Conservation (phyloP, 2,888 invertebrate species). For the Drosophila trichaetosa region DNA sequence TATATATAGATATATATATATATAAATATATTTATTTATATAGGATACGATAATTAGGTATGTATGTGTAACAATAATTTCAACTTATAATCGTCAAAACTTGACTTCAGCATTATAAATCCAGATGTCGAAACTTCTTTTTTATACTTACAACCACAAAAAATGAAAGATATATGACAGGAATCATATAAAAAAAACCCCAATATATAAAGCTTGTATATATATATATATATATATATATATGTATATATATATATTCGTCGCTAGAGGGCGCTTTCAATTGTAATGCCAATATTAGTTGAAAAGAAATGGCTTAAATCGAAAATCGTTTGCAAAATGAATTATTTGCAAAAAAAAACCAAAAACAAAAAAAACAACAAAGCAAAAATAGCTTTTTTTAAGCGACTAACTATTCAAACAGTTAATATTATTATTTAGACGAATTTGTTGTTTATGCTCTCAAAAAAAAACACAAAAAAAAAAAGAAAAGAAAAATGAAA, state of each 20-base stretch:
- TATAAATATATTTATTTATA: background rate
- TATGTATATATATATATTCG: background rate
- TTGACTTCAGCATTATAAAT: slow-evolving; percentile 24
- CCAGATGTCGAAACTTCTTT: slow-evolving; percentile 16
- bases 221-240: background rate
- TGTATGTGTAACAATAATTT: background rate
- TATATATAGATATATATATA: background rate
- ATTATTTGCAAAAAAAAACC: slow-evolving; percentile 27
- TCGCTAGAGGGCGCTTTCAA: slow-evolving; percentile 34
- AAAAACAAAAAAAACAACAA: background rate
- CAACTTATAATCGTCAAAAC: slow-evolving; percentile 17
- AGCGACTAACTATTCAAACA: slow-evolving; percentile 22
- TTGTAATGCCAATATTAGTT: slow-evolving; percentile 1
- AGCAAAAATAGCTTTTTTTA: slow-evolving; percentile 6
- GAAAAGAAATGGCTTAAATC: slow-evolving; percentile 26
- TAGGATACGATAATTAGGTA: slow-evolving; percentile 7
- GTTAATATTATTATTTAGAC: slow-evolving; percentile 57
- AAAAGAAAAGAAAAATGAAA: slow-evolving; percentile 12
- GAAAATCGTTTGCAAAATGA: slow-evolving; percentile 29
- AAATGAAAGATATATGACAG: background rate
- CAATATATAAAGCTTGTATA: background rate
- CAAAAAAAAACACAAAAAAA: slow-evolving; percentile 21
- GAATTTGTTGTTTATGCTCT: slow-evolving; percentile 66
- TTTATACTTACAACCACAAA: background rate
- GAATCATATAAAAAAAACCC: too few relatives aligned